phyloP scores from a whole-genome alignment of 2,797 vertebrate genomes.

The Acanthornis magna region DNA sequence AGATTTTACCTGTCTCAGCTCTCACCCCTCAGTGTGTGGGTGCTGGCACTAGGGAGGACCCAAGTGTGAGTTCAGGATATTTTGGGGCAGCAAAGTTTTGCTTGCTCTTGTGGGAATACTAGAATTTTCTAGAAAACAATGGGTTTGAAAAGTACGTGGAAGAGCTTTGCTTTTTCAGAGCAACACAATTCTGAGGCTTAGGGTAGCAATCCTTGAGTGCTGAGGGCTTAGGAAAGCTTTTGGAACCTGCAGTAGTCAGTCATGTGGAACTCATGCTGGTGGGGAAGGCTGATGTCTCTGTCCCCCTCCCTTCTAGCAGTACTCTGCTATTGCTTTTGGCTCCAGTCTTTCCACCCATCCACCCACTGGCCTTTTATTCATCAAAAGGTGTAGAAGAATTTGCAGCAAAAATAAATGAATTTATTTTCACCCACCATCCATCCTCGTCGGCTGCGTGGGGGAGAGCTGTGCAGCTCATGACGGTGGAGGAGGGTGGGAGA shows the following conservation, averaged over 20 bases:
- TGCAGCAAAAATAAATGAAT: conserved; percentile 48
- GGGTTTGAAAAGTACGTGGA: neutral
- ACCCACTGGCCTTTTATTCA: conserved; percentile 48
- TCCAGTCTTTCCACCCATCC: conserved; percentile 44
- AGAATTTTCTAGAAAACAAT: neutral
- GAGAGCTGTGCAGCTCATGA: conserved; percentile 20
- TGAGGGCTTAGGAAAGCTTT: neutral
- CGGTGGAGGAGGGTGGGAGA: neutral
- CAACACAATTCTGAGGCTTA: neutral
- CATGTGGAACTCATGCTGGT: neutral
- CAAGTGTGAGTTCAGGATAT: neutral
- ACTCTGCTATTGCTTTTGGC: conserved; percentile 3
- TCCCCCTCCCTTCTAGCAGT: neutral
- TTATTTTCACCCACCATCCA: conserved; percentile 42
- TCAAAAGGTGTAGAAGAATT: conserved; percentile 19
- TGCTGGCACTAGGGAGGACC: neutral
- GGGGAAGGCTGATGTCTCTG: neutral
- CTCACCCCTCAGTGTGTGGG: rapidly evolving
- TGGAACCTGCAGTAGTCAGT: neutral
- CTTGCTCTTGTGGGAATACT: neutral
- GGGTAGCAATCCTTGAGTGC: rapidly evolving
- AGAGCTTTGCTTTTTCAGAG: neutral
- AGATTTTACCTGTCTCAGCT: neutral
- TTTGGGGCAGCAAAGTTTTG: neutral
- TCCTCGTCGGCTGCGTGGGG: neutral